These are phyloP conservation scores for Julus scandinavius DNA, from an alignment of 2,888 invertebrate genomes.

Conservation along the genomic window DNA sequence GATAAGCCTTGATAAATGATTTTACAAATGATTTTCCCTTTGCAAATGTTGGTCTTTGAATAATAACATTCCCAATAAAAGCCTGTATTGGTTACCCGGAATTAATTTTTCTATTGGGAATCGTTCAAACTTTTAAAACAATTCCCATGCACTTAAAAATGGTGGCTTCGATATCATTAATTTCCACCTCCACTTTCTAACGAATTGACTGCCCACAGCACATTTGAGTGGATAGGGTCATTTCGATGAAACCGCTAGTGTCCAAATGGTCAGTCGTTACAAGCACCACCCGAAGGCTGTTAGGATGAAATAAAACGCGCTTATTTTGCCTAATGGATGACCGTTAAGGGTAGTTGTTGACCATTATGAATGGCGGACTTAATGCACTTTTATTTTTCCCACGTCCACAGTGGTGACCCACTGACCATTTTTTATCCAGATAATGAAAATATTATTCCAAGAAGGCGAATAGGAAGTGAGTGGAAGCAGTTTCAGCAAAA, in stretches of 20 bases:
- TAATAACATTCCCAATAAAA: no score
- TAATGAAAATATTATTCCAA: constrained; percentile 38
- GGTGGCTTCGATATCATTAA: no score
- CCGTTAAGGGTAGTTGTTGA: background rate
- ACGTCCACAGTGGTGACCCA: background rate
- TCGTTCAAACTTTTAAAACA: no score
- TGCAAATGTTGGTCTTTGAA: no score
- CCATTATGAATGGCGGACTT: background rate
- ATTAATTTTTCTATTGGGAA: no score
- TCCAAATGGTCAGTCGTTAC: background rate
- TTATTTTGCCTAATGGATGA: constrained; percentile 5
- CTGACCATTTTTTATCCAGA: constrained; percentile 32
- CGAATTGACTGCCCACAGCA: background rate
- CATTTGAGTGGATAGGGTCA: background rate
- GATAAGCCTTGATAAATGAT: no score
- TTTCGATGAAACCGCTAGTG: background rate
- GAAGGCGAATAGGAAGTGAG: background rate
- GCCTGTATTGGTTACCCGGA: no score
- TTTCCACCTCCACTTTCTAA: no score
- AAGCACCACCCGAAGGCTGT: background rate
- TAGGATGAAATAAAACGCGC: background rate
- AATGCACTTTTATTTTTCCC: background rate
- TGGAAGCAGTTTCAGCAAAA: background rate
- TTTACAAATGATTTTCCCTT: no score
- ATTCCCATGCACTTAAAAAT: no score